Evolutionary conservation across 23 tunicate species (phyloP).

Genomic region (Halocynthia aurantium): DNA sequence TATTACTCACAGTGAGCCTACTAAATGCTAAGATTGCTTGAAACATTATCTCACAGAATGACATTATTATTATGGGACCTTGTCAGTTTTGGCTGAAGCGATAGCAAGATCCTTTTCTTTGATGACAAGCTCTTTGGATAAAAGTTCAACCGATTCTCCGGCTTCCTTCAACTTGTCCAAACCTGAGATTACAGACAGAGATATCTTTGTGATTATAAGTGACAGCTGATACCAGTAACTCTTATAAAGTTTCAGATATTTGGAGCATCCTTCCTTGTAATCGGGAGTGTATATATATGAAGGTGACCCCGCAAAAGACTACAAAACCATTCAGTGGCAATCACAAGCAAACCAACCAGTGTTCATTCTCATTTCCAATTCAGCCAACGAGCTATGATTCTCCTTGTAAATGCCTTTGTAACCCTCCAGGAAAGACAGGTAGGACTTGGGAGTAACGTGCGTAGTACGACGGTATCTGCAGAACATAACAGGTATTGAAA

Average conservation of each 20-base stretch:
- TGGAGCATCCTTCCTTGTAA: neutral
- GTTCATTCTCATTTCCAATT: constrained; percentile 89
- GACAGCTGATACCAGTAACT: no score
- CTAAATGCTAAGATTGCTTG: neutral
- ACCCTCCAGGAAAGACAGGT: constrained; percentile 94
- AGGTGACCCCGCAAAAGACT: neutral
- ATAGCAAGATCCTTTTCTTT: constrained; percentile 90
- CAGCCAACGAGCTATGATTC: constrained; percentile 60
- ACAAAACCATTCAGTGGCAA: neutral
- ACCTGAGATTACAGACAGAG: constrained; percentile 31
- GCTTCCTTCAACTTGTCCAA: constrained; percentile 96
- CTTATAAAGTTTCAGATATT: no score
- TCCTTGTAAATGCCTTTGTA: constrained; percentile 89
- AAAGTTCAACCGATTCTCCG: constrained; percentile 74
- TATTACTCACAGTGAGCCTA: no score
- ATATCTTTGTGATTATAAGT: neutral
- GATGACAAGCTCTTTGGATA: constrained; percentile 91
- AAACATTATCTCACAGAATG: neutral
- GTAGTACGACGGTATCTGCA: constrained; percentile 89
- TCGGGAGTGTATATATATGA: neutral
- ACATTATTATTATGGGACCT: constrained; percentile 35
- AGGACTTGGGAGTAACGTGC: constrained; percentile 99
- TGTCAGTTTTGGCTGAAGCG: constrained; percentile 92
- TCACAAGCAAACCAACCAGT: constrained; percentile 50
- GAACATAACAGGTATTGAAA: neutral